Percentiles rank a stretch among this genome's conserved stretches.
These are phyloP conservation scores for Brachionus koreanus DNA, from an alignment of 1,140 invertebrate genomes.

Conservation along the genomic window DNA sequence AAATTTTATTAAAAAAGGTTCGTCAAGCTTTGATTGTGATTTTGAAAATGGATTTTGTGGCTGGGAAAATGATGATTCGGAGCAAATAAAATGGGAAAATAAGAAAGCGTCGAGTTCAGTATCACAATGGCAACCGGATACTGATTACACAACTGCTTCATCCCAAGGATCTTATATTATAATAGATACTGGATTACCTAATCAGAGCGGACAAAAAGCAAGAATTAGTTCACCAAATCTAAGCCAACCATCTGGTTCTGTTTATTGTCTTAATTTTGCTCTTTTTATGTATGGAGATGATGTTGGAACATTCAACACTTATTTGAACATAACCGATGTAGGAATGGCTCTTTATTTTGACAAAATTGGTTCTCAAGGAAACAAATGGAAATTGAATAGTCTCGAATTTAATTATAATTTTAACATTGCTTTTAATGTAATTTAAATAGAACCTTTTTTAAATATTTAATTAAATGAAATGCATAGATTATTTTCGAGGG, in stretches of 20 bases:
- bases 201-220: slow-evolving; percentile 20
- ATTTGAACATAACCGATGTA: not conserved
- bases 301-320: slow-evolving; percentile 1
- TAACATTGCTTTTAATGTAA: not conserved
- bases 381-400: not conserved
- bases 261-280: not conserved
- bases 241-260: not conserved
- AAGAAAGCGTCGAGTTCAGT: slow-evolving; percentile 48
- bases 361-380: not conserved
- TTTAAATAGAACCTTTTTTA: not conserved
- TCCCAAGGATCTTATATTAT: slow-evolving; percentile 49
- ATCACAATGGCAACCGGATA: slow-evolving; percentile 55
- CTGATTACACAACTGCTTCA: slow-evolving; percentile 63
- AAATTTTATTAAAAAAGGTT: not conserved
- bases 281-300: slow-evolving; percentile 41
- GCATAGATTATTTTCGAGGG: slow-evolving; percentile 19
- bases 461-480: not conserved
- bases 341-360: not conserved
- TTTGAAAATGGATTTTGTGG: slow-evolving; percentile 49
- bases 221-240: slow-evolving; percentile 51
- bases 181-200: slow-evolving; percentile 41
- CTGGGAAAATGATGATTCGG: slow-evolving; percentile 42
- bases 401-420: not conserved
- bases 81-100: slow-evolving; percentile 53
- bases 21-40: slow-evolving; percentile 48